Conservation (phyloP, 2,797 vertebrate genomes). For the Spheniscus humboldti region DNA sequence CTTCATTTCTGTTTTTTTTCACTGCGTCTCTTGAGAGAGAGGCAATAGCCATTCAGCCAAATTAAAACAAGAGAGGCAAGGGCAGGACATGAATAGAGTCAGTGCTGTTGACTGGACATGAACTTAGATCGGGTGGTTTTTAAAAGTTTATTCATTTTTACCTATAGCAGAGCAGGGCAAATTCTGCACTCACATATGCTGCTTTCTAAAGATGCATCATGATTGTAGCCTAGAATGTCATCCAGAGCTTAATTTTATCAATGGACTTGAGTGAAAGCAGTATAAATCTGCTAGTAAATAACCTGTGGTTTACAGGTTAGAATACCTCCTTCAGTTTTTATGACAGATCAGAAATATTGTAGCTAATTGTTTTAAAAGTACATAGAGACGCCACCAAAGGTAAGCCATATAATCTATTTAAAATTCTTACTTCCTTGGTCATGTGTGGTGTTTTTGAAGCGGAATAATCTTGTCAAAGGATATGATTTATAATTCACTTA, state of each 20-base stretch:
- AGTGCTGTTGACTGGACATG: background rate
- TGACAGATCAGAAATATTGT: background rate
- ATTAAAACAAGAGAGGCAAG: background rate
- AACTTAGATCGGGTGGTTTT: background rate
- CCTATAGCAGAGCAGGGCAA: background rate
- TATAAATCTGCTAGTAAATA: background rate
- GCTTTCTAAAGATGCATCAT: background rate
- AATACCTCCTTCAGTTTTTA: background rate
- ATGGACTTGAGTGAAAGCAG: background rate
- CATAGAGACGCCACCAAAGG: background rate
- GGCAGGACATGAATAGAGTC: background rate
- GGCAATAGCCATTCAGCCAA: background rate
- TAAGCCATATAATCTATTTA: background rate
- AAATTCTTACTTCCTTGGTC: background rate
- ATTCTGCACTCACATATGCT: background rate
- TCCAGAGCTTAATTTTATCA: background rate
- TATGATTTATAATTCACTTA: background rate
- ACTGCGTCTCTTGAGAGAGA: background rate
- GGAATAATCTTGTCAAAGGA: background rate
- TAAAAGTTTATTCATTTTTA: background rate
- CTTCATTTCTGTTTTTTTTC: background rate
- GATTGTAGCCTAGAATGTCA: background rate
- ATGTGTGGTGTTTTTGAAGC: background rate
- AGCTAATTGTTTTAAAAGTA: background rate
- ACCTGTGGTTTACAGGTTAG: background rate